Evolutionary conservation across 2,888 invertebrate species (phyloP).

Genomic region (Lissocephala sabroskyi): DNA sequence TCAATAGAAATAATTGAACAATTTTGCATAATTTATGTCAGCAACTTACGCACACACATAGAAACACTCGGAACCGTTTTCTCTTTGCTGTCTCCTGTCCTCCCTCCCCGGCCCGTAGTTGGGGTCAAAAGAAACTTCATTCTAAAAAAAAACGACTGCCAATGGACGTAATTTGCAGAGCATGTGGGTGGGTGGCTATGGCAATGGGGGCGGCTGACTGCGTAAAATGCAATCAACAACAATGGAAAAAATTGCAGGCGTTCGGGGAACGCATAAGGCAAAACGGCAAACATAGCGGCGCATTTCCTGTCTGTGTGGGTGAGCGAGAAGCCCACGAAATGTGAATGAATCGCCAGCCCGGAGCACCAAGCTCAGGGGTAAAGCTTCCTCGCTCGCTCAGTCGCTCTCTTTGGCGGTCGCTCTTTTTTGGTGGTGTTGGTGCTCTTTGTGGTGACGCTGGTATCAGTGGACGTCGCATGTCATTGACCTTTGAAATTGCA

Average conservation of each 20-base stretch:
- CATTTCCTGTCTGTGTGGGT: constrained; percentile 3
- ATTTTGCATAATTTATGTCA: constrained; percentile 50
- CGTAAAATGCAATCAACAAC: constrained; percentile 57
- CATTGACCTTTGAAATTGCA: constrained; percentile 64
- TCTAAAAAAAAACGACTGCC: too few species aligned
- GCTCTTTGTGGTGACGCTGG: constrained; percentile 16
- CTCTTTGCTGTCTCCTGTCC: too few species aligned
- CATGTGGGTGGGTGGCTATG: constrained; percentile 3
- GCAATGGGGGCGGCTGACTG: constrained; percentile 24
- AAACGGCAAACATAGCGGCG: constrained; percentile 11
- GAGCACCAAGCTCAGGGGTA: not conserved
- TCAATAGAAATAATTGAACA: constrained; percentile 50
- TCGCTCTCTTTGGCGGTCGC: constrained; percentile 17
- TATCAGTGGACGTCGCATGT: constrained; percentile 49
- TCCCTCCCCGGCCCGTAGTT: too few species aligned
- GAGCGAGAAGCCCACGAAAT: too few species aligned
- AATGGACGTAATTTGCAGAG: not conserved
- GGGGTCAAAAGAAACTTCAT: too few species aligned
- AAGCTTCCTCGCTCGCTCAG: constrained; percentile 18
- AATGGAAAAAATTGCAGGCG: constrained; percentile 51
- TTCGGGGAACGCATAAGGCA: too few species aligned
- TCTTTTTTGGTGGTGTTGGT: constrained; percentile 17
- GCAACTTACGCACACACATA: constrained; percentile 19
- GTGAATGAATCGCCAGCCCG: constrained; percentile 7
- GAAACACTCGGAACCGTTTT: too few species aligned